Evolutionary conservation across 2,888 invertebrate species (phyloP).

Genomic region (Lumbricus terrestris): DNA sequence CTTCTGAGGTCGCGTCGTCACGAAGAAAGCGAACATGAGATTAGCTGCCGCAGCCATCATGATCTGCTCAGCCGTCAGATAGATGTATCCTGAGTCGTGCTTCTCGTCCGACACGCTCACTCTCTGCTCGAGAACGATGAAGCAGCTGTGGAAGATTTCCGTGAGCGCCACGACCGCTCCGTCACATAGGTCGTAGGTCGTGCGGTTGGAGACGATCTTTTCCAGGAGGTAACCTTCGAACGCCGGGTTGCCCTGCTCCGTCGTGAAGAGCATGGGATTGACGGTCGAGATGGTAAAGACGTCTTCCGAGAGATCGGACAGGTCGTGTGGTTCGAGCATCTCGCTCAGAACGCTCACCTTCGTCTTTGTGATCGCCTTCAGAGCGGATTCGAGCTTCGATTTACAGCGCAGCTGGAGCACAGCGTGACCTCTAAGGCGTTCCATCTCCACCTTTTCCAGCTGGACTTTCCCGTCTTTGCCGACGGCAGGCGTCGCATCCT

Average conservation of each 20-base stretch:
- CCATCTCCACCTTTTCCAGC: background rate
- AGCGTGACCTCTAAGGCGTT: conserved; percentile 47
- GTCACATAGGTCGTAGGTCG: conserved; percentile 43
- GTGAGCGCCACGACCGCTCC: conserved; percentile 51
- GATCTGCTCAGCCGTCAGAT: conserved; percentile 54
- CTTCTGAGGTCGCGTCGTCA: conserved; percentile 47
- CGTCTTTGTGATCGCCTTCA: conserved; percentile 47
- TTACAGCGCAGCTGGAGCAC: conserved; percentile 50
- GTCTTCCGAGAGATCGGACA: conserved; percentile 47
- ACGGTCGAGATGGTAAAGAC: conserved; percentile 49
- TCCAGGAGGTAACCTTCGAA: conserved; percentile 49
- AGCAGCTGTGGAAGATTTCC: conserved; percentile 57
- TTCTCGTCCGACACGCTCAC: conserved; percentile 40
- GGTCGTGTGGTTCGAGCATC: conserved; percentile 42
- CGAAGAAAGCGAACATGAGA: conserved; percentile 51
- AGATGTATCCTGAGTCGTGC: conserved; percentile 55
- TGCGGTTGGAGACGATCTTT: conserved; percentile 42
- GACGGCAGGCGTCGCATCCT: background rate
- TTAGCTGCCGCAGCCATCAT: conserved; percentile 50
- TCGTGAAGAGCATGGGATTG: conserved; percentile 47
- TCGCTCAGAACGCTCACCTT: conserved; percentile 44
- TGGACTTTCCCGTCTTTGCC: background rate
- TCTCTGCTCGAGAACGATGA: conserved; percentile 50
- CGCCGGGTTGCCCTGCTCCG: conserved; percentile 47
- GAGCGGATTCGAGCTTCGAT: conserved; percentile 51